phyloP scores from a whole-genome alignment of 1,140 invertebrate species.

The silkworm (Bombyx mori) region ASM3026992v2 NC_085127.1:12142001-12142500 shows the following conservation, averaged over 20 bases:
- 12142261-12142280: slow-evolving; percentile 5
- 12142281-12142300: not conserved
- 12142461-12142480: too few relatives aligned
- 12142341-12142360: too few relatives aligned
- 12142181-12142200: slow-evolving; percentile 18
- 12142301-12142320: too few relatives aligned
- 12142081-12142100: slow-evolving; percentile 33
- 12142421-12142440: too few relatives aligned
- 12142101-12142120: slow-evolving; percentile 38
- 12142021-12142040: not conserved
- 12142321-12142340: too few relatives aligned
- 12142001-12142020: too few relatives aligned
- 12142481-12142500: too few relatives aligned
- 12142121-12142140: slow-evolving; percentile 54
- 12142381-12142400: too few relatives aligned
- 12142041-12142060: slow-evolving; percentile 17
- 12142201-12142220: slow-evolving; percentile 14
- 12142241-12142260: slow-evolving; percentile 9
- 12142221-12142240: slow-evolving; percentile 15
- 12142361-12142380: too few relatives aligned
- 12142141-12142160: slow-evolving; percentile 46
- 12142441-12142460: too few relatives aligned
- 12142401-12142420: too few relatives aligned
- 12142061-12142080: slow-evolving; percentile 28
- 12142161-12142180: slow-evolving; percentile 58